Conservation (phyloP, 2,888 invertebrate genomes). For the Timema cristinae region DNA sequence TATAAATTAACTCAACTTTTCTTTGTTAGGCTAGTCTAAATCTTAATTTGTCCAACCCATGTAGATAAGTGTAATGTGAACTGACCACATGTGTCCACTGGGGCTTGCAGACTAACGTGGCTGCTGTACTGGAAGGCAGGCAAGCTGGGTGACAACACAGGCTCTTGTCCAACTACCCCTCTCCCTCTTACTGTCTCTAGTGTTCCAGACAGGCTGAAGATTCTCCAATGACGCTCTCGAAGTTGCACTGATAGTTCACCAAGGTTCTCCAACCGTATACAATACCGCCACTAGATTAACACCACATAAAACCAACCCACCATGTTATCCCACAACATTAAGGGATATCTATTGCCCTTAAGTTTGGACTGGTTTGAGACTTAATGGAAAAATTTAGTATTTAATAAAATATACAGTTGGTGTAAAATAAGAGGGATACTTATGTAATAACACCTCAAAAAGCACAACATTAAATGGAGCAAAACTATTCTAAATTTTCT, state of each 20-base stretch:
- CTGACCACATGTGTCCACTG: constrained; percentile 97
- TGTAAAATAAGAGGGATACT: too few species aligned
- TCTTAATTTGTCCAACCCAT: too few species aligned
- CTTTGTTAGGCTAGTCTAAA: too few species aligned
- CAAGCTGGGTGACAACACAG: constrained; percentile 76
- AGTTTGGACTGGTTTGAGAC: too few species aligned
- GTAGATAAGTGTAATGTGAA: constrained; percentile 21
- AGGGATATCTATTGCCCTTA: too few species aligned
- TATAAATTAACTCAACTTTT: too few species aligned
- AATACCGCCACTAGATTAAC: constrained; percentile 83
- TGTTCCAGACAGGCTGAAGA: constrained; percentile 90
- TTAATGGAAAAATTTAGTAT: too few species aligned
- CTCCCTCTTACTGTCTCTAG: constrained; percentile 91
- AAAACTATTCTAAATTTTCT: too few species aligned
- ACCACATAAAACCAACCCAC: constrained; percentile 31
- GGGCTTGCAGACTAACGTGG: constrained; percentile 94
- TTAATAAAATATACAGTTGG: too few species aligned
- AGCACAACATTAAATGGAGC: too few species aligned
- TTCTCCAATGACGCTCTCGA: constrained; percentile 96
- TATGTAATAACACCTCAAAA: too few species aligned
- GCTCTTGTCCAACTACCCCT: constrained; percentile 98
- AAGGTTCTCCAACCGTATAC: constrained; percentile 93
- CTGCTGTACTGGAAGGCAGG: constrained; percentile 98
- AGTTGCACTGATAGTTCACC: constrained; percentile 86
- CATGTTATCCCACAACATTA: neutral